Percentiles rank a stretch among this genome's conserved stretches.
Evolutionary conservation across 2,797 vertebrate species (phyloP).

Genomic region (Poecile montanus): DNA sequence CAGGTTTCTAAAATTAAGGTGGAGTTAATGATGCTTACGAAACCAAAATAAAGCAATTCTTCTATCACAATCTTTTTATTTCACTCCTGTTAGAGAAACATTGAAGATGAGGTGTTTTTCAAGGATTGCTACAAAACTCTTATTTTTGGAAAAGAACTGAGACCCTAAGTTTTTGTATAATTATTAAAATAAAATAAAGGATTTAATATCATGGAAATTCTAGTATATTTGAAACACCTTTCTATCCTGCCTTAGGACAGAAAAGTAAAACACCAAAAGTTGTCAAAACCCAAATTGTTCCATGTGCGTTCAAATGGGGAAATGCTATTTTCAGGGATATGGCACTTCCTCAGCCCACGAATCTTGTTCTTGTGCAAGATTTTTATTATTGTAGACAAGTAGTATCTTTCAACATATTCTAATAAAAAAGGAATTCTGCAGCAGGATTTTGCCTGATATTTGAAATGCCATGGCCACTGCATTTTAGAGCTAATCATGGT

Average conservation of each 20-base stretch:
- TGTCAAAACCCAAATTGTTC: not conserved
- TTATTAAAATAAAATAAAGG: not conserved
- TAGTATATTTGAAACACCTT: not conserved
- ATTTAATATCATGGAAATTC: not conserved
- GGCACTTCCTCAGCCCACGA: not conserved
- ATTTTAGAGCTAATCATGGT: not conserved
- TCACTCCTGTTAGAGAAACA: not conserved
- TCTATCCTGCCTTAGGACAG: not conserved
- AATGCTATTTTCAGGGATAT: not conserved
- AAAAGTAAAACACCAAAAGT: not conserved
- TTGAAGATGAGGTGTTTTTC: not conserved
- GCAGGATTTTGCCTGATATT: not conserved
- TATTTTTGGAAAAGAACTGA: not conserved
- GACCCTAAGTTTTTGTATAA: accelerated
- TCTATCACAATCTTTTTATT: not conserved
- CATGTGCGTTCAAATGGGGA: not conserved
- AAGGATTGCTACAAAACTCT: not conserved
- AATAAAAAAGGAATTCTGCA: not conserved
- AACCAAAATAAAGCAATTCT: not conserved
- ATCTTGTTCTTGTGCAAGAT: not conserved
- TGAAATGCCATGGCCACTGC: not conserved
- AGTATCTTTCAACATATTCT: not conserved
- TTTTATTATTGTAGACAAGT: not conserved
- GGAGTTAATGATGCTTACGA: not conserved
- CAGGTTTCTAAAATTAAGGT: not conserved